These are phyloP conservation scores for Saguinus oedipus DNA, from an alignment of 2,797 vertebrate species.

Conservation along the genomic window DNA sequence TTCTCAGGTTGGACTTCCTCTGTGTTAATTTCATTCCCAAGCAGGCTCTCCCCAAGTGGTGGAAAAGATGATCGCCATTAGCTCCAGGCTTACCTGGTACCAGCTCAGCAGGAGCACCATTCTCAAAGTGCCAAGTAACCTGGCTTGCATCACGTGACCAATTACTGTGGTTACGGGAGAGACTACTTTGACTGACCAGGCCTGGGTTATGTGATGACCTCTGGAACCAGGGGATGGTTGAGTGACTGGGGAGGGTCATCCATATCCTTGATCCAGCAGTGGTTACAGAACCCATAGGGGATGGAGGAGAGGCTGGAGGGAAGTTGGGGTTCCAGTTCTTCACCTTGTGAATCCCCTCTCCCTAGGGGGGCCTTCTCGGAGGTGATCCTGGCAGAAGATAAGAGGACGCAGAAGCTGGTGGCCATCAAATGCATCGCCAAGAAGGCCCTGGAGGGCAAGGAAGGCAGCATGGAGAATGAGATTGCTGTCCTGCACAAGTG, in stretches of 20 bases:
- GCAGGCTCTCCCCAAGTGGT: background rate
- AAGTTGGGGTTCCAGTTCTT: background rate
- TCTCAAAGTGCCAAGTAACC: background rate
- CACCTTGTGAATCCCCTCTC: background rate
- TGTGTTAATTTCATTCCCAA: background rate
- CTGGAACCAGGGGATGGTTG: background rate
- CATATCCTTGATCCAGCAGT: background rate
- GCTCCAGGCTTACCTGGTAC: background rate
- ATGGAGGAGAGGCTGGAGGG: background rate
- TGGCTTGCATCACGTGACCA: background rate
- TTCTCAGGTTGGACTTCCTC: slow-evolving; percentile 15
- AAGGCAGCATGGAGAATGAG: slow-evolving; percentile 98
- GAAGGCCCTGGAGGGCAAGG: slow-evolving; percentile 96
- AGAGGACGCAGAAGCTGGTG: slow-evolving; percentile 92
- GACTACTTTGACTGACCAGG: background rate
- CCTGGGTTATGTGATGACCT: background rate
- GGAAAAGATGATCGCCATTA: background rate
- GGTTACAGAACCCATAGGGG: background rate
- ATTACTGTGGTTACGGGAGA: background rate
- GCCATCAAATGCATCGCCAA: slow-evolving; percentile 98
- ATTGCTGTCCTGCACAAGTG: slow-evolving; percentile 98
- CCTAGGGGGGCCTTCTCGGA: slow-evolving; percentile 96
- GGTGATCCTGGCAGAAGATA: slow-evolving; percentile 97
- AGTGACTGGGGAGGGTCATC: background rate
- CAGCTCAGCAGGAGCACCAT: background rate